Evolutionary conservation across 2,797 vertebrate genomes (phyloP), one percentile per base, ranked within the genome.

Genomic region (Rhabdophis nuchalis): DNA sequence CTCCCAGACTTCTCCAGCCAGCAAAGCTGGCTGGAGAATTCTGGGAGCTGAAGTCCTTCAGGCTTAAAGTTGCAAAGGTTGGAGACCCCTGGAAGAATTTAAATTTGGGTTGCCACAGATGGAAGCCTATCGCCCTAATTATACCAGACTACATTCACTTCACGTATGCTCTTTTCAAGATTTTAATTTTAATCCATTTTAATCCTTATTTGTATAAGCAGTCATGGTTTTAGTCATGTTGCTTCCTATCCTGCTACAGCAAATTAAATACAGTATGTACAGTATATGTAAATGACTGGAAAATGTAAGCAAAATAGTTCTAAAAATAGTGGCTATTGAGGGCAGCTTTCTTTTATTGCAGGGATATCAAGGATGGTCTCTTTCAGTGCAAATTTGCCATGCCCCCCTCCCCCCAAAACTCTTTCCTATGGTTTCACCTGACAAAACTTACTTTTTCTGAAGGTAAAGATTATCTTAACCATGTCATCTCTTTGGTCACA

Each of bases 311-410:
- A 96, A 97, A 94, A 54, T 54, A 53, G 90, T 95, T 94, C 92
- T 95, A 95, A 94, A 94, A 96, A 88, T 92, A 92, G 61, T 93
- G 93, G 91, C 52, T 94, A 95, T 77, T 94, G 87, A 87, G 91
- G 92, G 94, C 93, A 95, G 92, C 29, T 88, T 96, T 96, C 91
- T 97, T 88, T 93, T 94, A 95, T 94, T 94, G 13, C 92, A 94
- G 29, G 95, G 36, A 12, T 97, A 96, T 95, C 95, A 93, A 90
- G 86, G 93, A 95, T 54, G 58, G 85, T 88, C 92, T 92, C 91
- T 97, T 96, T 94, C 86, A 89, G 96, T 96, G 95, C 95, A 97
- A 97, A 97, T 96, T 57, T 29, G 11, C 52, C 4, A 77, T 23
- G 18, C 18, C 8, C n/a, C 32, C 46, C 29, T 9, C 8, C n/a